Evolutionary conservation across 2,888 invertebrate genomes (phyloP), one percentile per base, ranked within the genome.

Genomic region (Iphiclides podalirius): DNA sequence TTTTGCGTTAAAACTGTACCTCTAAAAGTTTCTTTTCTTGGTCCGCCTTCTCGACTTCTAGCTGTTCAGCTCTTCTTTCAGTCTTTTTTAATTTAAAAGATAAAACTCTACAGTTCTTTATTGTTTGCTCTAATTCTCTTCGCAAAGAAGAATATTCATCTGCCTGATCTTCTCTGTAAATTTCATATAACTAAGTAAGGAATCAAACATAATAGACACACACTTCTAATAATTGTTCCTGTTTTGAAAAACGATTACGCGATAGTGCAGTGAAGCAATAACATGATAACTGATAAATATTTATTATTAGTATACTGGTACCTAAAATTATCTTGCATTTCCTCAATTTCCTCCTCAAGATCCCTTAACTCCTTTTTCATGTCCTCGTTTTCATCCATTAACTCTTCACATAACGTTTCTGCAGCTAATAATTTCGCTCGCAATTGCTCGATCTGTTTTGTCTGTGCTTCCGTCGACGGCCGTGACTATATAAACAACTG

Each of bases 11-110:
- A 15, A 6, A 40, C 34, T 47, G 52, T 67, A 82, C 88, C 74
- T 88, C 87, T 63, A 92, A 90, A 54, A 92, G 85, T 76, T 93
- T 93, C 66, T 92, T 93, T 63, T 94, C 94, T 35, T 91, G 81
- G 63, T 94, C 93, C 38, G 90, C 90, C 68, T 96, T 96, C 64
- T 98, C 98, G 39, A 92, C 91, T 72, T 98, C 98, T 14, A 97
- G 83, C 66, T 96, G 94, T 47, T 96, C 96, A 43, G 94, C 91
- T 77, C 93, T 94, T 53, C 98, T 92, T 79, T 99, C 99, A 42
- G 96, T 93, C 90, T 99, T 99, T 69, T 98, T 93, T 59, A 99
- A 87, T 82, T 99, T 99, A 84, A 99, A 99, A 60, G 99, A 98
- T 58, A 99, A 91, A 63, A 99, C 97, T 63, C 99, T 92, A 84